Evolutionary conservation across 2,797 vertebrate species (phyloP).

Genomic region (Myripristis murdjan): DNA sequence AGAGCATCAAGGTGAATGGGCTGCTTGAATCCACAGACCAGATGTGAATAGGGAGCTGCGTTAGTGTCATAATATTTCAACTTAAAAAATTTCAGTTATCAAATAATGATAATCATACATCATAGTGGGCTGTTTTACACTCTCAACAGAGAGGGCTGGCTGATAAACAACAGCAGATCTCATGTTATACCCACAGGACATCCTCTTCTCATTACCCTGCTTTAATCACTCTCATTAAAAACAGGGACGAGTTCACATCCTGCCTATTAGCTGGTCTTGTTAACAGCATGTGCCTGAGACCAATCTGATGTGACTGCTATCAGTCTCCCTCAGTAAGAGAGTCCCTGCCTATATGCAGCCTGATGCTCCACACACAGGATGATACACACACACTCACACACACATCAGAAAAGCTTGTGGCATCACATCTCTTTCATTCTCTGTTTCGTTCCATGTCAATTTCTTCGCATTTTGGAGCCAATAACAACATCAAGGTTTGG

Average conservation of each 20-base stretch:
- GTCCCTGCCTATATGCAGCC: background rate
- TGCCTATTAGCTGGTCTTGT: background rate
- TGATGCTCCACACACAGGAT: background rate
- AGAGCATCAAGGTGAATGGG: no score
- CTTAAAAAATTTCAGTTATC: no score
- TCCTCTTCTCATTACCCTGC: conserved; percentile 29
- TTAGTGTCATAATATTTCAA: no score
- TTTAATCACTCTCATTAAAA: conserved; percentile 44
- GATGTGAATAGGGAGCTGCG: no score
- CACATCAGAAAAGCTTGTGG: background rate
- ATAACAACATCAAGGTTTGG: conserved; percentile 63
- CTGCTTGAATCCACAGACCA: no score
- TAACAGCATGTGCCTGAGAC: background rate
- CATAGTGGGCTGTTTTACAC: background rate
- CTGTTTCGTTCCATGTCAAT: conserved; percentile 37
- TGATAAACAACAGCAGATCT: conserved; percentile 29
- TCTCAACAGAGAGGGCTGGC: conserved; percentile 20
- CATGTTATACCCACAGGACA: conserved; percentile 26
- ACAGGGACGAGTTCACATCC: background rate
- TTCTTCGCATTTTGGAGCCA: conserved; percentile 55
- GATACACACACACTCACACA: no score
- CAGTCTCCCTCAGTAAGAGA: background rate
- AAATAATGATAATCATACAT: no score
- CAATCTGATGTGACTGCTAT: background rate
- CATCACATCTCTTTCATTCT: background rate